Base-by-base conservation (phyloP, 2,888 invertebrate species). In the Phalera bucephala region DNA sequence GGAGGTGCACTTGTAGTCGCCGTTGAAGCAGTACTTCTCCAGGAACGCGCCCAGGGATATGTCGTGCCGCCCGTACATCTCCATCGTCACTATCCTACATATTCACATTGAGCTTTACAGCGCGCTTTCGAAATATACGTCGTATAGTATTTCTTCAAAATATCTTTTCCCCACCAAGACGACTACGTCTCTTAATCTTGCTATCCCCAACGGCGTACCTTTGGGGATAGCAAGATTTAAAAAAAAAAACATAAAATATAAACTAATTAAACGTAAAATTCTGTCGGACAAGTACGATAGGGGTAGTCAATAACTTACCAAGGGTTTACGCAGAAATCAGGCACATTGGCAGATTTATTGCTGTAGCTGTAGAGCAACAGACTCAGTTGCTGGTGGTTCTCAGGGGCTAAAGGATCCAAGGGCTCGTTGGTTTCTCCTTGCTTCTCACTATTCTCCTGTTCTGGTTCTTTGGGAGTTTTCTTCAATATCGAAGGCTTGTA, bases 1-100 rank as follows among this genome's bases (percentile, higher is more conserved):
- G 2, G 94, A 94, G 0, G 95, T 95, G 66, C 99, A 99, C 43
- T 93, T 93, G 76, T 97, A 97, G 1, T 94, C 93, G 4, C 93
- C 90, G 39, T 95, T 94, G 76, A 98, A 96, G 77, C 98, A 99
- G 73, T 98, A 98, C 39, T 95, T 93, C 71, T 98, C 96, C 27
- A 99, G 90, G 72, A 99, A 99, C 46, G 95, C 95, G 20, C 99
- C 99, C 27, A 99, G 85, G 1, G 98, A 95, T 58, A 99, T 97
- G 79, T 99, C 99, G 71, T 98, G 96, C 12, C 94, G 92, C 0
- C 97, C 97, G 80, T 99, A 99, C 87, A 98, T 96, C 67, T 97
- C 95, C 97, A 99, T 99, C 36, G 93, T 93, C 0, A 97, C 95
- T 34, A 96, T 93, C 94, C 95, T 95, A 46, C n/a, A n/a, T n/a